Percentiles rank a stretch among this genome's conserved stretches.
These are phyloP conservation scores for Sakesphorus luctuosus DNA, from an alignment of 2,113 vertebrate species.

Conservation along the genomic window DNA sequence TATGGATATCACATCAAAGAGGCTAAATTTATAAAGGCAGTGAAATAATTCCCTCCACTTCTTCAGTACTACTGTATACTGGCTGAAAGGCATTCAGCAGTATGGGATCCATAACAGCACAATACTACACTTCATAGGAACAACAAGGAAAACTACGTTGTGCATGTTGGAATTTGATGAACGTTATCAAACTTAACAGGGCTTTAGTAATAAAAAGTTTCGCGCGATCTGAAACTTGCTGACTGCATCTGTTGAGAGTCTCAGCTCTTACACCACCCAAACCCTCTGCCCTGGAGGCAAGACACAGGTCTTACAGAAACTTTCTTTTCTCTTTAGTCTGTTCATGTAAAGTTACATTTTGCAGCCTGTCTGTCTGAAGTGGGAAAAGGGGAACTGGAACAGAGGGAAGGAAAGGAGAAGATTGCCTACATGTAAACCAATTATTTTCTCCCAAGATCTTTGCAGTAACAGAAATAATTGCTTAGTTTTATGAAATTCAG, in stretches of 20 bases:
- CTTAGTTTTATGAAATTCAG: constrained; percentile 5
- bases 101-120: neutral
- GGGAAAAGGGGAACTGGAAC: neutral
- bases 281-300: neutral
- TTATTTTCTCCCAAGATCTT: neutral
- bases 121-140: neutral
- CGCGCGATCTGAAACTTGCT: neutral
- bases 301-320: neutral
- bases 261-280: neutral
- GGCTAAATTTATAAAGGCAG: neutral
- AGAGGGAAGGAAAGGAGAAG: neutral
- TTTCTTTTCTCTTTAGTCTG: neutral
- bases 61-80: neutral
- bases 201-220: neutral
- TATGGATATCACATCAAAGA: neutral
- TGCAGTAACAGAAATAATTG: neutral
- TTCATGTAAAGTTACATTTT: neutral
- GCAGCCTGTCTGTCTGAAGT: neutral
- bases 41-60: neutral
- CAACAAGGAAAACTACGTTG: neutral
- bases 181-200: neutral
- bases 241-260: neutral
- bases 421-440: neutral
- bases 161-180: neutral
- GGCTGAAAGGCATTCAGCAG: neutral